These are phyloP conservation scores for Rugalucina vietnamica DNA, from an alignment of 2,888 invertebrate species.

Conservation along the genomic window DNA sequence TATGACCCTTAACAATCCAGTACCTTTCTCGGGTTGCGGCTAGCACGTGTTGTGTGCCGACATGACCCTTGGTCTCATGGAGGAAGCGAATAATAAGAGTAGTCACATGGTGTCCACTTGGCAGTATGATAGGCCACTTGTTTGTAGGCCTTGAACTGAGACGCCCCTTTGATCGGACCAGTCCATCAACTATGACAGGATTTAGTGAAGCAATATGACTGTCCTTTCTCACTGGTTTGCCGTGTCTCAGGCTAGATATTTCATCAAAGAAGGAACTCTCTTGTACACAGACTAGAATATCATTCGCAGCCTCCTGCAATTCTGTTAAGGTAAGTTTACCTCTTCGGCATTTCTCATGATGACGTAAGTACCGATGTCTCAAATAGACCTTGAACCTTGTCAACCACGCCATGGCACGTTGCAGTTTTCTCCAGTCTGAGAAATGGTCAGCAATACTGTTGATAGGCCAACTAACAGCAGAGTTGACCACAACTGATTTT, in stretches of 20 bases:
- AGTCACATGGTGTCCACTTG: slow-evolving; percentile 9
- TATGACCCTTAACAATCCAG: neutral
- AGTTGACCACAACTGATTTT: neutral
- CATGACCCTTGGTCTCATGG: slow-evolving; percentile 15
- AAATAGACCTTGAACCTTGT: slow-evolving; percentile 16
- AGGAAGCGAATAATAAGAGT: slow-evolving; percentile 8
- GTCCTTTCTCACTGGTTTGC: slow-evolving; percentile 17
- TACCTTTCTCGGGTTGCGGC: neutral
- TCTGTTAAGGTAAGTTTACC: slow-evolving; percentile 24
- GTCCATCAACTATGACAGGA: slow-evolving; percentile 8
- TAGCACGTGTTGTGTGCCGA: slow-evolving; percentile 9
- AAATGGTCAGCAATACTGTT: neutral
- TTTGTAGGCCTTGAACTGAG: neutral
- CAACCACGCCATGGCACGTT: slow-evolving; percentile 20
- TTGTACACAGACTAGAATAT: slow-evolving; percentile 17
- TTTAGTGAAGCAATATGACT: slow-evolving; percentile 18
- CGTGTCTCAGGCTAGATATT: neutral
- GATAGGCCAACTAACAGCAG: neutral
- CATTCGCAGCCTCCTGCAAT: slow-evolving; percentile 11
- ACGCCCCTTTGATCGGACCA: neutral
- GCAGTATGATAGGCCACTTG: neutral
- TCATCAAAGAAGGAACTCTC: neutral
- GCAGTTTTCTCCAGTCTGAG: slow-evolving; percentile 21
- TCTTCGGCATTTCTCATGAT: neutral
- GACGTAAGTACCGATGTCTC: slow-evolving; percentile 8